Evolutionary conservation across 2,797 vertebrate genomes (phyloP).

Genomic region (Tachyglossus aculeatus): DNA sequence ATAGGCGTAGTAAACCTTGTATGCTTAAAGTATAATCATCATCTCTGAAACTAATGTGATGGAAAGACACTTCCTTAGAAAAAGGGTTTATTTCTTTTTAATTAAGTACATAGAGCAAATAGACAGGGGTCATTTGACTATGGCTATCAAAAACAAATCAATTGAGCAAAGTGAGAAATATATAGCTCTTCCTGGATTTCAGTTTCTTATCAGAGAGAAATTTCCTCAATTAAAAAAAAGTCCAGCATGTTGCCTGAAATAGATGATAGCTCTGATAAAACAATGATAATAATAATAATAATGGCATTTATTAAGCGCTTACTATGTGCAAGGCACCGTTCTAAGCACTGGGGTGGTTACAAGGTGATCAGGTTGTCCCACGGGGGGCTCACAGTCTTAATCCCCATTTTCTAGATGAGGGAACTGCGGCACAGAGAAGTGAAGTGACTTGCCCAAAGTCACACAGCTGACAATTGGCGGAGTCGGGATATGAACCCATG

Average conservation of each 20-base stretch:
- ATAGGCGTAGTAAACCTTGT: neutral
- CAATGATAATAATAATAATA: too few relatives aligned
- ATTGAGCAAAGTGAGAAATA: conserved; percentile 40
- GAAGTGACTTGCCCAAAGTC: too few relatives aligned
- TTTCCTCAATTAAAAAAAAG: too few relatives aligned
- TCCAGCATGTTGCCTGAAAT: conserved; percentile 45
- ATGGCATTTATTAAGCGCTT: too few relatives aligned
- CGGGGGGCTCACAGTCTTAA: too few relatives aligned
- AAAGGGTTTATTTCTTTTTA: conserved; percentile 20
- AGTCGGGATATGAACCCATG: too few relatives aligned
- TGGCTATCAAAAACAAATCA: conserved; percentile 47
- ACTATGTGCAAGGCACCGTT: too few relatives aligned
- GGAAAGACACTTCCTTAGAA: conserved; percentile 11
- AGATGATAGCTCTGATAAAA: conserved; percentile 38
- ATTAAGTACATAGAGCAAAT: conserved; percentile 32
- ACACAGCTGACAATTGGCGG: too few relatives aligned
- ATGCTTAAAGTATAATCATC: neutral
- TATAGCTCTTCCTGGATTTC: conserved; percentile 32
- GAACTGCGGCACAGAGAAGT: too few relatives aligned
- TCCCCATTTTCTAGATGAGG: too few relatives aligned
- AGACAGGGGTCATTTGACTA: conserved; percentile 39
- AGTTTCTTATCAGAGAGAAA: conserved; percentile 49
- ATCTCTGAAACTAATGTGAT: neutral
- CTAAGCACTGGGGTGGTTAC: too few relatives aligned
- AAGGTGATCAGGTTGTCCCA: too few relatives aligned